Base-by-base conservation (phyloP, 2,113 vertebrate genomes). In the Odontesthes bonariensis region DNA sequence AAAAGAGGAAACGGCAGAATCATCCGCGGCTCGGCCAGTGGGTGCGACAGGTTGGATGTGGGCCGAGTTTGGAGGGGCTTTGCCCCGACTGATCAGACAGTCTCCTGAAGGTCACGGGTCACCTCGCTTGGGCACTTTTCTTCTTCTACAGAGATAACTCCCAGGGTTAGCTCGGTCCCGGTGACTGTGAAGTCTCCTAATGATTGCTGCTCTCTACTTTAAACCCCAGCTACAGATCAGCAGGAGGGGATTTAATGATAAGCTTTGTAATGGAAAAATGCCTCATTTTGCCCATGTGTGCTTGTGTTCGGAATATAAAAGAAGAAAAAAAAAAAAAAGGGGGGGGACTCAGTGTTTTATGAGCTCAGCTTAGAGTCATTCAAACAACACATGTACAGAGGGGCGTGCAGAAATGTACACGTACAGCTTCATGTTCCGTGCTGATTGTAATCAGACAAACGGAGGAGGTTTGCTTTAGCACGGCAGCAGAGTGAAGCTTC, bases 161-260 rank as follows among this genome's bases (percentile, higher is more conserved):
- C 63, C 71, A 60, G 79, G 85, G 82, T 85, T 81, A 86, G 85
- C 61, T 75, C 6, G 62, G 80, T 84, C 78, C 79, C 73, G 38
- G 82, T 63, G 76, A 91, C 86, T 89, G 83, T 85, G 88, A 83
- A 83, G 91, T 90, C 90, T 84, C 82, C 88, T 91, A 92, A 92
- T 91, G 88, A 91, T 91, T 88, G 79, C 86, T 87, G 77, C 85
- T 90, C 81, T 80, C 73, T 75, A 85, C 90, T 92, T 92, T 90
- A 77, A 91, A 92, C 83, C 83, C 80, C 88, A 82, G 86, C 72
- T 82, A 85, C 81, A 85, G 89, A 89, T 86, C 88, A 91, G 89
- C 91, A 11, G 91, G 92, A 88, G 91, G 87, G 78, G 88, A 85
- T 91, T 92, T 93, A 93, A 93, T 92, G 90, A 93, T 92, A 90